These are phyloP conservation scores for Nannoperca obscura DNA, from an alignment of 2,797 vertebrate genomes.

Conservation along the genomic window DNA sequence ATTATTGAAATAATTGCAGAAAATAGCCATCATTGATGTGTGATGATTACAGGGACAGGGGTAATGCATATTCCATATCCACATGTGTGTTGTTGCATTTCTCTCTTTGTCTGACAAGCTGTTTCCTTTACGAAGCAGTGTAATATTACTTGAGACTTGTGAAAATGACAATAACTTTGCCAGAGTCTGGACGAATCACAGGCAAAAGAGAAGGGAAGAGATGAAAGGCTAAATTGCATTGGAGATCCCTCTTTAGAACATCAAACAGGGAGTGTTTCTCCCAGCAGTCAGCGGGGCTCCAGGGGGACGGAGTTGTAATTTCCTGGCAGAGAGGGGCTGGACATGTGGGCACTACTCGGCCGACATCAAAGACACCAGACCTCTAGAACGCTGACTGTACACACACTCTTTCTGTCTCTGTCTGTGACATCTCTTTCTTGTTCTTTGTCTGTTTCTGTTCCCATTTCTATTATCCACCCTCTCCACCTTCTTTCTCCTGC, in stretches of 20 bases:
- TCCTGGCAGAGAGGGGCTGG: slow-evolving; percentile 85
- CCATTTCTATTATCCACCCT: slow-evolving; percentile 12
- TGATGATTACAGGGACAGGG: neutral
- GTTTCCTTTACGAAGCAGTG: slow-evolving; percentile 59
- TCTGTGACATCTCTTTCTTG: slow-evolving; percentile 63
- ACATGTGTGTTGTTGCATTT: slow-evolving; percentile 28
- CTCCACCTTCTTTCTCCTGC: neutral
- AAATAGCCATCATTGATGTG: neutral
- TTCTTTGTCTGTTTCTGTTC: slow-evolving; percentile 39
- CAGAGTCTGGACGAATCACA: slow-evolving; percentile 80
- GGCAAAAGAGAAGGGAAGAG: slow-evolving; percentile 77
- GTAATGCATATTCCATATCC: neutral
- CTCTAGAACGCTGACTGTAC: slow-evolving; percentile 67
- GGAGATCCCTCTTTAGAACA: slow-evolving; percentile 85
- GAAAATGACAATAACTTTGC: slow-evolving; percentile 72
- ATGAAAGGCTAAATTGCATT: slow-evolving; percentile 86
- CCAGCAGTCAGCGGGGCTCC: slow-evolving; percentile 82
- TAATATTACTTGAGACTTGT: slow-evolving; percentile 72
- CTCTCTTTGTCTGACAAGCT: slow-evolving; percentile 43
- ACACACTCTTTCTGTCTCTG: slow-evolving; percentile 61
- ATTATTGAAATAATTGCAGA: neutral
- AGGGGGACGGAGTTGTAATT: slow-evolving; percentile 82
- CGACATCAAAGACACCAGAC: slow-evolving; percentile 82
- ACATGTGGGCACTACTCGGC: slow-evolving; percentile 82
- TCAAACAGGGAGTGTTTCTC: slow-evolving; percentile 82